Evolutionary conservation across 2,113 vertebrate species (phyloP), one percentile per base, ranked within the genome.

Genomic region (Natator depressus): DNA sequence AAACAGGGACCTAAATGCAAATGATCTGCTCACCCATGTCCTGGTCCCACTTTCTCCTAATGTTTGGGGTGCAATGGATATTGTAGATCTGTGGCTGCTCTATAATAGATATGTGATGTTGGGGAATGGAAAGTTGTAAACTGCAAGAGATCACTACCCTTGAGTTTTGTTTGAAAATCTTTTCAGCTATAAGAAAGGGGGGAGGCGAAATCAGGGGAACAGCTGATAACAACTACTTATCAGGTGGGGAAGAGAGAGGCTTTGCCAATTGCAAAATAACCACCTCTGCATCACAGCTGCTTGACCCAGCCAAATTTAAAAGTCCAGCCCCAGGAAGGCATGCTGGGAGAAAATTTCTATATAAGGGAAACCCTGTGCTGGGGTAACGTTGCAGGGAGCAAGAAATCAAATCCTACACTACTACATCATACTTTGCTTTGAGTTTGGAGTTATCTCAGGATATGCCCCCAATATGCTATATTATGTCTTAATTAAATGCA

Each of bases 371-470:
- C 16, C 31, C 19, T 89, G 72, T 27, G 80, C 25, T 25, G 24
- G 0, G 38, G 69, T 38, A 75, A 75, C 9, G 42, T 38, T 75
- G 10, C 10, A 85, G 3, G 2, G 46, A 59, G 10, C 82, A 90
- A 47, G 42, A 50, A 42, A 59, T 4, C 85, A 57, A 27, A 31
- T 8, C 35, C 35, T 69, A 20, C 62, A 76, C 83, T 38, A 49
- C 11, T 31, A 89, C 13, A 82, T 80, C 24, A 22, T 57, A 84
- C 88, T 13, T 29, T 92, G 31, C 50, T 88, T 20, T 16, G 38
- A 92, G 31, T 85, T 80, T 85, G 55, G 35, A 95, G 93, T 85
- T 72, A 91, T 87, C 53, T 83, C 76, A 72, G 20, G 29, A 65
- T 47, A 81, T 24, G 89, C 8, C 24, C 85, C 86, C 31, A 65